Evolutionary conservation across 1,140 invertebrate species (phyloP).

Genomic region (Leguminivora glycinivorella): DNA sequence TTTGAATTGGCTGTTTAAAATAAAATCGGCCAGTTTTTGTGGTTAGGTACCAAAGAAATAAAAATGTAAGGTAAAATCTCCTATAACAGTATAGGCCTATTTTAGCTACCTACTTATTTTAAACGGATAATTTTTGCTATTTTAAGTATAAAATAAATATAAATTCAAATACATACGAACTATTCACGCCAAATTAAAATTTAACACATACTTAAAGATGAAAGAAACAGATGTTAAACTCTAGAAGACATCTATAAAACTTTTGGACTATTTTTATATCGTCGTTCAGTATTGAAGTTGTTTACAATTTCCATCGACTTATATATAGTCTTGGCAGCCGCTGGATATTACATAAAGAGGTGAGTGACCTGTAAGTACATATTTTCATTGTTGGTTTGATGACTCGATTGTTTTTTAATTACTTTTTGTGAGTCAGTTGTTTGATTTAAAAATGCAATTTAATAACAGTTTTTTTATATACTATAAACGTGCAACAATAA

Average conservation of each 20-base stretch:
- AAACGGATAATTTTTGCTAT: too few relatives aligned
- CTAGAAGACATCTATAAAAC: not conserved
- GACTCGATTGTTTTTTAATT: conserved; percentile 7
- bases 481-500: too few relatives aligned
- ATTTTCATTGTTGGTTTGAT: conserved; percentile 10
- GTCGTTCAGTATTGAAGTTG: conserved; percentile 1
- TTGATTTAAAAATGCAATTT: not conserved
- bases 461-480: too few relatives aligned
- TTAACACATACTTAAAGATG: not conserved
- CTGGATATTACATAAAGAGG: conserved; percentile 23
- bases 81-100: not conserved
- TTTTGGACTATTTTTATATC: conserved; percentile 8
- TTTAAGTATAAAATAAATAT: too few relatives aligned
- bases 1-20: conserved; percentile 19
- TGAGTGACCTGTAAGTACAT: conserved; percentile 14
- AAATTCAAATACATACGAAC: too few relatives aligned
- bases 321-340: conserved; percentile 23
- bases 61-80: conserved; percentile 7
- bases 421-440: conserved; percentile 11
- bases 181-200: too few relatives aligned
- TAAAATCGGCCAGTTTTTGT: not conserved
- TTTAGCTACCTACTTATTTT: not conserved
- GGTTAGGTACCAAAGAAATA: not conserved
- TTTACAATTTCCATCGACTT: conserved; percentile 18
- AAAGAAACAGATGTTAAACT: not conserved